Evolutionary conservation across 2,113 vertebrate species (phyloP), one percentile per base, ranked within the genome.

Genomic region (Dendrocopos noguchii): DNA sequence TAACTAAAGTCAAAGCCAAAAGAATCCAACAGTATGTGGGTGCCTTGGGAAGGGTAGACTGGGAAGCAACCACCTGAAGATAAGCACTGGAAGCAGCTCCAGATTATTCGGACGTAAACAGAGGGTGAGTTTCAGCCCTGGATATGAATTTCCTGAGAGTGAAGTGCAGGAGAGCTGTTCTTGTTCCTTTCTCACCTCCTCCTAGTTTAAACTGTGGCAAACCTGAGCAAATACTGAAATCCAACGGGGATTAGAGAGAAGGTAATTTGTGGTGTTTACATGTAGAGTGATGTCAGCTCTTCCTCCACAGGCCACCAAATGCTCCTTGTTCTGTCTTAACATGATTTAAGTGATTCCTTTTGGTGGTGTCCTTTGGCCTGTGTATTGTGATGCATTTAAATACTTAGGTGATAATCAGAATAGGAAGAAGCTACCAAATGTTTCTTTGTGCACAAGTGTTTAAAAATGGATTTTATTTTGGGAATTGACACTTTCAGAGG

Each of bases 201-300:
- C 36, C 10, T 31, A 4, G 15, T 61, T 81, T 53, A 18, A 87
- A 39, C 47, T 52, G 7, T 6, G 31, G n/a, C n/a, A 87, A 60
- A 46, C 18, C 33, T 67, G 68, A 63, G 19, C 42, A 91, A 16
- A 22, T 21, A 22, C 39, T 80, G n/a, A 60, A 89, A 81, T 8
- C 25, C 57, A 31, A 14, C 0, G 44, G 70, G 80, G 60, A 28
- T 46, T 24, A 15, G 6, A 60, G 36, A 31, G 42, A 16, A 65
- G 25, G 18, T 33, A 25, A 63, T 33, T 29, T 29, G 29, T 55
- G 70, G 16, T 31, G 6, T 66, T 74, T 27, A 10, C 7, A 6
- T 1, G 3, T 1, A 60, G 19, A 22, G 7, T 24, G 59, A 42
- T 25, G 65, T 13, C 42, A 80, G 1, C 10, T 1, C n/a, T 47